Base-by-base conservation (phyloP, 2,888 invertebrate genomes). In the Aromia moschata region DNA sequence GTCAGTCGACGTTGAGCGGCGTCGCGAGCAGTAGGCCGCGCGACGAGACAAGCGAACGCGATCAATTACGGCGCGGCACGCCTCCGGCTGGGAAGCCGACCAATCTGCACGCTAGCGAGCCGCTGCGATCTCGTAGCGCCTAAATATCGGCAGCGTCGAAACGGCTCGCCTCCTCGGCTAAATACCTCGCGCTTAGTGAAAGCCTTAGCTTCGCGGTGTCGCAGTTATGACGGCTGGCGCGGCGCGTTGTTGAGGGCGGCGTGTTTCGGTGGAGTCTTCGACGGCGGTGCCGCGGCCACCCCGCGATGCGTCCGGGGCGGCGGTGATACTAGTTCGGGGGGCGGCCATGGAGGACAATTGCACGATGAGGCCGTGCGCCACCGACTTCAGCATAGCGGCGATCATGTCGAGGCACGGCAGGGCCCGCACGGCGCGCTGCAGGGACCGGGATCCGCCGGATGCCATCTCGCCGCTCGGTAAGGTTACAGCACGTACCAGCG, bases 311-410 rank as follows among this genome's bases (percentile, higher is more conserved):
- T 57, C 47, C 60, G 63, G n/a, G n/a, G n/a, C 47, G 56, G 37
- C 58, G 62, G 69, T 74, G 73, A 62, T 62, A 56, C 25, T 20
- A n/a, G n/a, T 33, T 14, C 18, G 41, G n/a, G n/a, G n/a, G n/a
- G n/a, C 5, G 36, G 17, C n/a, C 20, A 85, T 85, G 85, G 87
- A 87, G 79, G 87, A 86, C 77, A 87, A 87, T 73, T 88, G 88
- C 80, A 88, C 88, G 64, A 87, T 86, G 80, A 82, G 89, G 77
- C 89, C 91, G 71, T 90, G 91, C 84, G 94, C 94, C 81, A 96
- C 96, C 67, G 96, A 96, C 85, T 96, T 96, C 86, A 94, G 94
- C 82, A 96, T 96, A 76, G 95, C 94, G 64, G 95, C 95, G 74
- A 95, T 96, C 80, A 96, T 96, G 93, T 93, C 94, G 79, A 85